A percentile compares a stretch with the other conserved stretches of the same genome.
These are phyloP conservation scores for Pherbina coryleti DNA, from an alignment of 2,888 invertebrate genomes.

Conservation along the genomic window DNA sequence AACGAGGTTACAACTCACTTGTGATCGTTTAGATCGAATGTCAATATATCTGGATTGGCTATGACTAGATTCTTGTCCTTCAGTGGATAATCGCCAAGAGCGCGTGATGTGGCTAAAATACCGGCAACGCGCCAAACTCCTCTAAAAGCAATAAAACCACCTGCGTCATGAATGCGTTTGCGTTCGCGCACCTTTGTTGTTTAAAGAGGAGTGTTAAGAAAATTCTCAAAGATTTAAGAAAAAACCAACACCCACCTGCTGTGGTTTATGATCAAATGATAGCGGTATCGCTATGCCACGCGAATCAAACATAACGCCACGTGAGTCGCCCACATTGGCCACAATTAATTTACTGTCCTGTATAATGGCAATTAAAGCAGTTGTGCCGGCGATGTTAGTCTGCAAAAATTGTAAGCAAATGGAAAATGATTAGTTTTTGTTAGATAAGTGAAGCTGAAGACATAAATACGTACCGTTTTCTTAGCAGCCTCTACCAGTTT, in stretches of 20 bases:
- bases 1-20: slow-evolving; percentile 68
- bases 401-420: slow-evolving; percentile 44
- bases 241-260: slow-evolving; percentile 77
- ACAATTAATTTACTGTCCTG: slow-evolving; percentile 87
- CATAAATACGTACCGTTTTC: slow-evolving; percentile 71
- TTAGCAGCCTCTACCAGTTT: slow-evolving; percentile 86
- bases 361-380: slow-evolving; percentile 89
- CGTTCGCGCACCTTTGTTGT: slow-evolving; percentile 83
- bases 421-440: neutral
- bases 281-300: slow-evolving; percentile 91
- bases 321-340: slow-evolving; percentile 96
- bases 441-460: neutral
- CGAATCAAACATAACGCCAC: slow-evolving; percentile 94
- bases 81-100: slow-evolving; percentile 94
- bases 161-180: slow-evolving; percentile 93
- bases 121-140: slow-evolving; percentile 98
- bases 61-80: slow-evolving; percentile 95
- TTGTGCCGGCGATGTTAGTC: slow-evolving; percentile 86
- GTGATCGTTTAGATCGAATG: slow-evolving; percentile 88
- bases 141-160: slow-evolving; percentile 94
- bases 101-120: slow-evolving; percentile 92
- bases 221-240: neutral
- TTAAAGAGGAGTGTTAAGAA: neutral
- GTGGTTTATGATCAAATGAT: slow-evolving; percentile 97
- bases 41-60: slow-evolving; percentile 94